These are phyloP conservation scores for Dufourea novaeangliae DNA, from an alignment of 1,140 invertebrate species.

Conservation along the genomic window DNA sequence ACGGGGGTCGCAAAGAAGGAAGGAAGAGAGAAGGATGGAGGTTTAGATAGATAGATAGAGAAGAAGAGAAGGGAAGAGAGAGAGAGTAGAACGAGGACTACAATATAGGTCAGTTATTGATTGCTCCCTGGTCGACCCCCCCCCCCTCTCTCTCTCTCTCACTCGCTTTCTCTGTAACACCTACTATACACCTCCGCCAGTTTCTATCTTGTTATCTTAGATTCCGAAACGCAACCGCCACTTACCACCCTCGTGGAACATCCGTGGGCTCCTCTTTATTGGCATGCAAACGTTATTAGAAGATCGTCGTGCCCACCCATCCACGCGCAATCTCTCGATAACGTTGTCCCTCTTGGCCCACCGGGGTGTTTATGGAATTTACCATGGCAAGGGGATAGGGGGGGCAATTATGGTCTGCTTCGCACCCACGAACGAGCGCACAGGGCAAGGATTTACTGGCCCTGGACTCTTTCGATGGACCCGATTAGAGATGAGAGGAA, in stretches of 20 bases:
- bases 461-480: conserved; percentile 8
- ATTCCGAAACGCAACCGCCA: conserved; percentile 62
- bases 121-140: conserved; percentile 77
- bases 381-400: conserved; percentile 11
- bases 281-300: conserved; percentile 43
- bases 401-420: conserved; percentile 15
- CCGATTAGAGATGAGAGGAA: background rate
- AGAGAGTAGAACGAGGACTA: conserved; percentile 71
- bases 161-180: conserved; percentile 75
- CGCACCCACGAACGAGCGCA: background rate
- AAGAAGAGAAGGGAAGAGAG: conserved; percentile 18
- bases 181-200: conserved; percentile 62
- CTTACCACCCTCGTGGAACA: conserved; percentile 51
- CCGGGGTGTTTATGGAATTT: conserved; percentile 38
- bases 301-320: background rate
- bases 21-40: conserved; percentile 43
- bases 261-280: conserved; percentile 37
- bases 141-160: too few relatives aligned
- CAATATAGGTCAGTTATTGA: conserved; percentile 82
- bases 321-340: conserved; percentile 10
- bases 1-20: conserved; percentile 49
- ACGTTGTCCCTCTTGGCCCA: conserved; percentile 25
- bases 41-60: too few relatives aligned
- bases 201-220: conserved; percentile 73
- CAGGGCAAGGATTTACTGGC: conserved; percentile 2